A percentile compares a stretch with the other conserved stretches of the same genome.
phyloP scores from a whole-genome alignment of 2,113 vertebrate genomes.

The Calidris pugnax region DNA sequence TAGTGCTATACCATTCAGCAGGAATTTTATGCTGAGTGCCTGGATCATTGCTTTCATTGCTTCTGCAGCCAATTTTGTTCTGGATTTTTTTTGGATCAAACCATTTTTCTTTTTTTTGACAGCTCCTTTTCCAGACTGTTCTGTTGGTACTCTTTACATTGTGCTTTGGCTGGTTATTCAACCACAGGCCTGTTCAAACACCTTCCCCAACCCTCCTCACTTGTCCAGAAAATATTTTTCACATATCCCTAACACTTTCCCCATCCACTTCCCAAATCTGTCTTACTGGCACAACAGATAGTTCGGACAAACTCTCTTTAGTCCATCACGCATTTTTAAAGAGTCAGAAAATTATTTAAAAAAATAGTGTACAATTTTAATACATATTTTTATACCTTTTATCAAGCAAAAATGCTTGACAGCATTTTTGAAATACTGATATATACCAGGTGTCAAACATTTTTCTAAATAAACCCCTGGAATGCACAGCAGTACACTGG shows the following conservation, averaged over 20 bases:
- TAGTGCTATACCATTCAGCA: neutral
- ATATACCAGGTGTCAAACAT: neutral
- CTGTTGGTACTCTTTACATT: accelerated
- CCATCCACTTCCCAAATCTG: neutral
- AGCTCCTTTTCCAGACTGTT: neutral
- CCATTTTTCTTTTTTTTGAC: neutral
- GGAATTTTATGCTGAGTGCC: neutral
- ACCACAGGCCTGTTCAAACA: neutral
- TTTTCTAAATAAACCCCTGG: neutral
- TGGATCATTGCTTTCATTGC: neutral
- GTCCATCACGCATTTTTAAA: neutral
- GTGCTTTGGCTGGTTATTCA: neutral
- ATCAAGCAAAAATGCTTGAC: neutral
- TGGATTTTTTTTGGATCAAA: neutral
- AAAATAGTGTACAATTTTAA: neutral
- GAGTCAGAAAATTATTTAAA: neutral
- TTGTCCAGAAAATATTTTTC: neutral
- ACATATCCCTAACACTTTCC: neutral
- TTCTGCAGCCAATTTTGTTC: neutral
- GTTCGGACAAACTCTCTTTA: neutral
- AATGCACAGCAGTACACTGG: neutral
- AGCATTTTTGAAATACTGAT: neutral
- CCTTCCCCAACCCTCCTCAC: neutral
- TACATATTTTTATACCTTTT: neutral
- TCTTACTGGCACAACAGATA: neutral